Conservation (phyloP, 2,797 vertebrate species). For the Chelmon rostratus region DNA sequence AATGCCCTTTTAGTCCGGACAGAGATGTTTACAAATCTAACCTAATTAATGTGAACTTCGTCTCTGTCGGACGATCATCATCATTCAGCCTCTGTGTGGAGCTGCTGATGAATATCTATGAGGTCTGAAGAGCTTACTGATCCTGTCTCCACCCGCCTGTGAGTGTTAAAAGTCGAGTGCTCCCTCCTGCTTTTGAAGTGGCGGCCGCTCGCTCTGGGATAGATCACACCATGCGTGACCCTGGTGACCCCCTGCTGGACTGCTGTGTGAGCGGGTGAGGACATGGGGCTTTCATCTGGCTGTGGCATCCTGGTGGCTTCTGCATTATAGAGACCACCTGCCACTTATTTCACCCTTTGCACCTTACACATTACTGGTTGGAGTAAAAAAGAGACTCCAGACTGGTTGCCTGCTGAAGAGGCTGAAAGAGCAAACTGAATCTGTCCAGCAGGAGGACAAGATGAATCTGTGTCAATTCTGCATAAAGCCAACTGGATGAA, state of each 20-base stretch:
- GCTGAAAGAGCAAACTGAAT: not conserved
- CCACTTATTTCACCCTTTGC: not conserved
- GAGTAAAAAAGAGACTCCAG: not conserved
- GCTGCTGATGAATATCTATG: constrained; percentile 56
- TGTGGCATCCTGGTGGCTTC: not conserved
- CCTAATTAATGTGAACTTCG: not conserved
- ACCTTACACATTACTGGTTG: not conserved
- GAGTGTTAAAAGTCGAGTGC: constrained; percentile 44
- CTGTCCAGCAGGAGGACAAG: not conserved
- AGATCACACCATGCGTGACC: constrained; percentile 26
- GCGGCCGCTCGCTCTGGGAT: constrained; percentile 5
- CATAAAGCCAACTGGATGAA: not conserved
- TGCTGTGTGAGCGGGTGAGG: constrained; percentile 15
- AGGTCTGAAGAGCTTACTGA: constrained; percentile 39
- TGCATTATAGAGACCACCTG: constrained; percentile 6
- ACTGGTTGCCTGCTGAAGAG: not conserved
- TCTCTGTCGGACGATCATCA: no score
- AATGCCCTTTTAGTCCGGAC: not conserved
- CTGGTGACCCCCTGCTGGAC: constrained; percentile 17
- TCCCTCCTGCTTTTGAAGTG: constrained; percentile 49
- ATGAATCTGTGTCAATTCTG: not conserved
- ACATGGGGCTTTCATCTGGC: constrained; percentile 37
- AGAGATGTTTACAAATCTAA: not conserved
- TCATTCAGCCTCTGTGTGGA: no score
- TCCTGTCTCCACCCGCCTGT: constrained; percentile 42